Percentiles rank a stretch among this genome's conserved stretches.
phyloP scores from a whole-genome alignment of 2,797 vertebrate genomes.

The Sebastes taczanowskii region DNA sequence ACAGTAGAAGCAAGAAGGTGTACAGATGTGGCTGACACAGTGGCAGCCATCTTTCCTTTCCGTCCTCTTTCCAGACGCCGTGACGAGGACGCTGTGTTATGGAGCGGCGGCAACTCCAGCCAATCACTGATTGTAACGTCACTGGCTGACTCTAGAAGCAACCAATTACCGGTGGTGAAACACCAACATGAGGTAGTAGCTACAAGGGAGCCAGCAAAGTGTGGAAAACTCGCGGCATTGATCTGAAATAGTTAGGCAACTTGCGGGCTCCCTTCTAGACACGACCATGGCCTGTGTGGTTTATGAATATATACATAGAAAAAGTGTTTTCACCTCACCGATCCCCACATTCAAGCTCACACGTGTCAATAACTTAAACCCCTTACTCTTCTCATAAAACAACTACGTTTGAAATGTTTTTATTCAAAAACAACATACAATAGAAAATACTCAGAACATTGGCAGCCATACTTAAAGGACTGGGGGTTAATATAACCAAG shows the following conservation, averaged over 20 bases:
- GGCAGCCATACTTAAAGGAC: conserved; percentile 21
- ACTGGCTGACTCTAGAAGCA: accelerated
- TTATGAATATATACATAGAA: conserved; percentile 15
- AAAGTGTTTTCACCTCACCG: no score
- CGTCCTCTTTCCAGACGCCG: not conserved
- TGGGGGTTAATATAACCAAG: conserved; percentile 47
- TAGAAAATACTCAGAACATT: conserved; percentile 60
- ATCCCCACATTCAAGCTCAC: not conserved
- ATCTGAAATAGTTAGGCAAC: no score
- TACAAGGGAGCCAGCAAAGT: no score
- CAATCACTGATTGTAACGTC: not conserved
- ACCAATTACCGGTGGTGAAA: not conserved
- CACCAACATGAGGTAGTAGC: no score
- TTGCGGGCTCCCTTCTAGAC: no score
- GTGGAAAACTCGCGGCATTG: no score
- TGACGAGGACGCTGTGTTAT: accelerated
- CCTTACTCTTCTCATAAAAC: not conserved
- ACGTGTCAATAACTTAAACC: not conserved
- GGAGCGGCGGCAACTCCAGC: accelerated
- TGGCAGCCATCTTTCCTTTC: conserved; percentile 10
- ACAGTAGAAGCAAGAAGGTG: not conserved
- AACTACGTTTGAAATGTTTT: conserved; percentile 7
- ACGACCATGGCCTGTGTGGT: not conserved
- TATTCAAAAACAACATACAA: conserved; percentile 60
- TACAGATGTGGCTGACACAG: not conserved